A percentile compares a stretch with the other conserved stretches of the same genome.
phyloP scores from a whole-genome alignment of 1,140 invertebrate genomes.

The Anastatus disparis region DNA sequence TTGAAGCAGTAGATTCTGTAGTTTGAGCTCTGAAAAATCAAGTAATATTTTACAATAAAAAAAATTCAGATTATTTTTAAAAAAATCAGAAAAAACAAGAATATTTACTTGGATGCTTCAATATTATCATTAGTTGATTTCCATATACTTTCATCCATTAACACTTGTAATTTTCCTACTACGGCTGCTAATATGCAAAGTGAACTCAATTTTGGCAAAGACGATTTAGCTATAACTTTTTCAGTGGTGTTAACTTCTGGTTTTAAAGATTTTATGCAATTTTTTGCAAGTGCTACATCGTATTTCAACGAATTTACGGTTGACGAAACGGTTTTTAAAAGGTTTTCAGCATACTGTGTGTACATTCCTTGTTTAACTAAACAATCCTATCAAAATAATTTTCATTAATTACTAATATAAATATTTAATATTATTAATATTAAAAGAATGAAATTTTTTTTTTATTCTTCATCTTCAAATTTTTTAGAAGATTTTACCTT shows the following conservation, averaged over 20 bases:
- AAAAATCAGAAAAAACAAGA: conserved; percentile 5
- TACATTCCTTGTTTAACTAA: conserved; percentile 92
- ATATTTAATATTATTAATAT: too few relatives aligned
- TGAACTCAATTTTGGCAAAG: conserved; percentile 74
- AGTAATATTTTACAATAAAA: conserved; percentile 17
- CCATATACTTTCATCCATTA: conserved; percentile 67
- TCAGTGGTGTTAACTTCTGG: conserved; percentile 63
- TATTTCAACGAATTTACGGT: conserved; percentile 75
- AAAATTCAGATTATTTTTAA: neutral
- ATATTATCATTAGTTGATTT: conserved; percentile 57
- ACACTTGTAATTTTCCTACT: conserved; percentile 76
- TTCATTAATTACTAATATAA: too few relatives aligned
- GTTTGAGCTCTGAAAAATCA: conserved; percentile 46
- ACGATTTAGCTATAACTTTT: conserved; percentile 65
- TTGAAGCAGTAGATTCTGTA: conserved; percentile 47
- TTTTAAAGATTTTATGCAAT: conserved; percentile 74
- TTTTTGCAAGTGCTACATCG: conserved; percentile 77
- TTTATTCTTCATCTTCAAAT: too few relatives aligned
- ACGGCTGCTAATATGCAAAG: conserved; percentile 76
- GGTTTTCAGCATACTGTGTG: conserved; percentile 81
- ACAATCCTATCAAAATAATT: conserved; percentile 80
- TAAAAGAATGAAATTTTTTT: too few relatives aligned
- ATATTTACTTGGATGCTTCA: conserved; percentile 53
- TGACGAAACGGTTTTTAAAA: conserved; percentile 77
- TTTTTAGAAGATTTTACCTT: conserved; percentile 59